Evolutionary conservation across 1,140 invertebrate species (phyloP), one percentile per base, ranked within the genome.

Genomic region (Penaeus vannamei): DNA sequence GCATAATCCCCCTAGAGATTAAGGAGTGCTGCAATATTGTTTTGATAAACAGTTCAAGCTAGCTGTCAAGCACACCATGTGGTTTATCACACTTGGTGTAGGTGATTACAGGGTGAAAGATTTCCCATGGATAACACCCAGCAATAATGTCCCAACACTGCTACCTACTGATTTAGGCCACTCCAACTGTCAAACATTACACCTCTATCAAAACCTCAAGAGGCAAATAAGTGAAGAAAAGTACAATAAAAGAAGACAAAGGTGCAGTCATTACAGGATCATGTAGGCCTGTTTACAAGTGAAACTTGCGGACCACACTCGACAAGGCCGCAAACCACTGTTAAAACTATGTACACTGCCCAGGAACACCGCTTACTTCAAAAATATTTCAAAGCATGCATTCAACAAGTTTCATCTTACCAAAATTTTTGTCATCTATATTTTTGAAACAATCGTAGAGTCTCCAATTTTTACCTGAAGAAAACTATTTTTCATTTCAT

Each of bases 291-390:
- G 81, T 89, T 53, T 89, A 84, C 87, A 79, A 77, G 64, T 84
- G 82, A 72, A 69, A 77, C 86, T 76, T 32, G 81, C 76, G 32
- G 72, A 66, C 62, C 80, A 89, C 87, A 84, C 87, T 89, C 62
- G 66, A 84, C 66, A 82, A 83, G 87, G 87, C 87, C 87, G 60
- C 87, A 89, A 83, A 89, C 87, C 80, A 84, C 87, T 84, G 69
- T 84, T 53, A 84, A 84, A 80, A 72, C 36, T 89, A 89, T 89
- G 87, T 89, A 89, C 87, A 89, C 87, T 89, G 87, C 72, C 82
- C 87, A 89, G 87, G 87, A 84, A 89, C 87, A 89, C 87, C 87
- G 81, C 87, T 89, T 89, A 89, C 87, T 84, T 89, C 87, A 89
- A 84, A 84, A 87, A 89, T 60, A 86, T 72, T 72, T 72, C 64